These are phyloP conservation scores for Phortica magna DNA, from an alignment of 2,888 invertebrate species.

Conservation along the genomic window DNA sequence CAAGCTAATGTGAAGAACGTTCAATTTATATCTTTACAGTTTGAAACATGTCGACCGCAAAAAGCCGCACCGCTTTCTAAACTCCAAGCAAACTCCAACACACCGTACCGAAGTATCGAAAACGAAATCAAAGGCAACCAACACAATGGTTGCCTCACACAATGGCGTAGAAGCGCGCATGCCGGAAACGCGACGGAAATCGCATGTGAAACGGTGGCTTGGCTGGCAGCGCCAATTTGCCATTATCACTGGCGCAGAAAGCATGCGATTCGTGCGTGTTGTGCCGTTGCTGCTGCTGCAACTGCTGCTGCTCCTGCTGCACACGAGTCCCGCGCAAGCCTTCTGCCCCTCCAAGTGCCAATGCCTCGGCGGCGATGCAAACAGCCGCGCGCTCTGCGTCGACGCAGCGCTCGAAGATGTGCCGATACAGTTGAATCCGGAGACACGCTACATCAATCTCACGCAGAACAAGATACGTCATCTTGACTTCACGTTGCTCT, in stretches of 20 bases:
- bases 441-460: conserved; percentile 89
- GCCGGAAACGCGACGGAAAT: conserved; percentile 35
- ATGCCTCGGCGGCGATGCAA: conserved; percentile 85
- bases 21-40: no score
- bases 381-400: conserved; percentile 86
- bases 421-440: conserved; percentile 93
- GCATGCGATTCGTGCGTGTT: neutral
- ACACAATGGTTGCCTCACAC: neutral
- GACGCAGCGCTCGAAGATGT: conserved; percentile 89
- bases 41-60: neutral
- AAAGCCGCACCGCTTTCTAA: neutral
- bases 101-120: conserved; percentile 36
- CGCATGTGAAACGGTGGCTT: conserved; percentile 53
- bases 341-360: conserved; percentile 89
- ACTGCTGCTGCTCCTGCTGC: conserved; percentile 70
- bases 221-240: conserved; percentile 25
- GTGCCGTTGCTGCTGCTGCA: conserved; percentile 48
- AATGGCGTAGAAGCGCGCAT: conserved; percentile 12
- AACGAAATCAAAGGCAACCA: conserved; percentile 22
- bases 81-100: neutral
- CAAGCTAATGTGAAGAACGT: no score
- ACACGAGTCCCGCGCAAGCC: conserved; percentile 53
- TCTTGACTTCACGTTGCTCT: conserved; percentile 87
- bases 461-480: conserved; percentile 90
- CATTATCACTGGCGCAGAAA: neutral